These are phyloP conservation scores for Drosophila mercatorum DNA, from an alignment of 2,888 invertebrate species.

Conservation along the genomic window DNA sequence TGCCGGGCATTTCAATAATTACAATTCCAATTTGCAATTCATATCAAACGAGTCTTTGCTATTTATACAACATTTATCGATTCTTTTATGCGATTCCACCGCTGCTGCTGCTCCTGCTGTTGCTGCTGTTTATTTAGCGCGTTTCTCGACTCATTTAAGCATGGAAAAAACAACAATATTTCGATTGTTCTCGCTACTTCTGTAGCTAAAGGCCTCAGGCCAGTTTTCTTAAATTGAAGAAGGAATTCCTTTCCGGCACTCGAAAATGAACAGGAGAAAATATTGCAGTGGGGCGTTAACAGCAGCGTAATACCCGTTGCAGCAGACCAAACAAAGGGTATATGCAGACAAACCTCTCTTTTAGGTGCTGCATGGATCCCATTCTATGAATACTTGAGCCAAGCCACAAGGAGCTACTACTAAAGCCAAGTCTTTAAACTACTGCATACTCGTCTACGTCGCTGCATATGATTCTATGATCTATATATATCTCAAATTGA, in stretches of 20 bases:
- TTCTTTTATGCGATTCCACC: conserved; percentile 54
- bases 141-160: conserved; percentile 40
- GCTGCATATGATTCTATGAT: too few relatives aligned
- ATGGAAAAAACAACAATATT: conserved; percentile 13
- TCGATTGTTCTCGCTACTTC: conserved; percentile 2
- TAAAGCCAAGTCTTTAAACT: neutral
- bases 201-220: neutral
- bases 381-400: too few relatives aligned
- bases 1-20: conserved; percentile 55
- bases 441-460: neutral
- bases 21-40: conserved; percentile 69
- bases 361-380: too few relatives aligned
- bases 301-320: neutral
- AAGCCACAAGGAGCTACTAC: neutral
- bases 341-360: too few relatives aligned
- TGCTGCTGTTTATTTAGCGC: conserved; percentile 57
- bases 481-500: conserved; percentile 1
- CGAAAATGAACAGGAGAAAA: neutral
- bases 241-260: neutral
- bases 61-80: conserved; percentile 71
- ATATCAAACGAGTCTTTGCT: conserved; percentile 66
- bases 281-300: neutral
- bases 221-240: neutral
- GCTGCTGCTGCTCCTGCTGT: conserved; percentile 23
- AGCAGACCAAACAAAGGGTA: too few relatives aligned